Evolutionary conservation across 2,113 vertebrate genomes (phyloP), one percentile per base, ranked within the genome.

Genomic region (Caracal caracal): DNA sequence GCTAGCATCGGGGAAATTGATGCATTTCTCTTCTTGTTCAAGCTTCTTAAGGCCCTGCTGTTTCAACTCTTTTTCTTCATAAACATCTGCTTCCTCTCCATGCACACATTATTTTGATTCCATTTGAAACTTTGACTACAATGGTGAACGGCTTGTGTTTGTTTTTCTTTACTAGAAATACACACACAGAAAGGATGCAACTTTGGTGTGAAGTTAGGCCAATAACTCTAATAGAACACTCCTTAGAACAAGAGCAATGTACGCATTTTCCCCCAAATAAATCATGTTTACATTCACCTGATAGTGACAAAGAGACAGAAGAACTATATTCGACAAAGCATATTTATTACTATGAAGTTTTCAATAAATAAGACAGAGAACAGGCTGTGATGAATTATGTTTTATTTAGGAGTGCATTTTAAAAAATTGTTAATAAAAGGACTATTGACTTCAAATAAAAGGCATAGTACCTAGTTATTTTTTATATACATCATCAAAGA

Each of bases 381-480:
- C 16, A 81, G 56, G 2, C n/a, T 88, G 2, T 79, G 22, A 71
- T 40, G 3, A 73, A 47, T 78, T 73, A n/a, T 83, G 2, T 75
- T 88, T 71, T 49, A 59, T 40, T 78, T 70, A 80, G 10, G 22
- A 92, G 5, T 35, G 76, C 33, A 71, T 84, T 84, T 90, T 93
- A 49, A 1, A 66, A 40, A 90, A 56, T 65, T 40, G 56, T 65
- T 95, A 53, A n/a, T 75, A 40, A 80, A 92, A 95, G 43, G 24
- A 88, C 71, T 71, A 76, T 47, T 95, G 53, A 59, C 19, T 73
- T 81, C 24, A 91, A 91, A 59, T 47, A 37, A 86, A 79, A 94
- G 43, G 3, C 7, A 6, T 78, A 59, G 15, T 12, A 17, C 3
- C 66, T 70, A 22, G 5, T 81, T 79, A 66, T 81, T 89, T 86